A percentile compares a stretch with the other conserved stretches of the same genome.
These are phyloP conservation scores for Hormaphis cornu DNA, from an alignment of 1,140 invertebrate species.

Conservation along the genomic window DNA sequence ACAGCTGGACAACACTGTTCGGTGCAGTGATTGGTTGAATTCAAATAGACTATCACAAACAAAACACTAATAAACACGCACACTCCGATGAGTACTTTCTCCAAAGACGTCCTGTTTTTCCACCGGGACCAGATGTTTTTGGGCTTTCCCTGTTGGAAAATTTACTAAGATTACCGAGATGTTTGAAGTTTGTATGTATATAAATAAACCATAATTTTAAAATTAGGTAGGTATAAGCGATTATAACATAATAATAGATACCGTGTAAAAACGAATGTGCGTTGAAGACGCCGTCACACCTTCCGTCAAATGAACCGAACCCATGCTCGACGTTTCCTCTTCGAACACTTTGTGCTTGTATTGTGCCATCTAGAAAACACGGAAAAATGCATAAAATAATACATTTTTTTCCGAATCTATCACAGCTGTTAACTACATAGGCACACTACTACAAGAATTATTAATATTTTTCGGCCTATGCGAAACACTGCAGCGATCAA, in stretches of 20 bases:
- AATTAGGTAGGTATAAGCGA: no score
- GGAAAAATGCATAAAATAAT: no score
- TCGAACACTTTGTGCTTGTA: slow-evolving; percentile 77
- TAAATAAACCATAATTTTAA: no score
- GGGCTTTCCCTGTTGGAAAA: slow-evolving; percentile 2
- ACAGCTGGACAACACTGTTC: background rate
- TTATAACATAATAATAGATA: no score
- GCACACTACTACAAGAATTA: no score
- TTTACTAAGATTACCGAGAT: no score
- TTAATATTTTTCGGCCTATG: no score
- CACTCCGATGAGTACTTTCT: background rate
- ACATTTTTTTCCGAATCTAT: no score
- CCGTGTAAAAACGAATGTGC: slow-evolving; percentile 69
- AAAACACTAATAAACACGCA: background rate
- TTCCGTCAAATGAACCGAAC: slow-evolving; percentile 66
- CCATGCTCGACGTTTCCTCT: slow-evolving; percentile 70
- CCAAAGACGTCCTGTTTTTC: slow-evolving; percentile 6
- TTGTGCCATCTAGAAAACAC: slow-evolving; percentile 63
- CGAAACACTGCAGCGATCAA: no score
- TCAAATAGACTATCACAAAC: background rate
- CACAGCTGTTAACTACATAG: no score
- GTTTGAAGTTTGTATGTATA: no score
- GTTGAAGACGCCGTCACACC: slow-evolving; percentile 62
- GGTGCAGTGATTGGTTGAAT: background rate
- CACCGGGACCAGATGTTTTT: slow-evolving; percentile 11